Conservation (phyloP, 1,140 invertebrate genomes). For the Augochlora pura region DNA sequence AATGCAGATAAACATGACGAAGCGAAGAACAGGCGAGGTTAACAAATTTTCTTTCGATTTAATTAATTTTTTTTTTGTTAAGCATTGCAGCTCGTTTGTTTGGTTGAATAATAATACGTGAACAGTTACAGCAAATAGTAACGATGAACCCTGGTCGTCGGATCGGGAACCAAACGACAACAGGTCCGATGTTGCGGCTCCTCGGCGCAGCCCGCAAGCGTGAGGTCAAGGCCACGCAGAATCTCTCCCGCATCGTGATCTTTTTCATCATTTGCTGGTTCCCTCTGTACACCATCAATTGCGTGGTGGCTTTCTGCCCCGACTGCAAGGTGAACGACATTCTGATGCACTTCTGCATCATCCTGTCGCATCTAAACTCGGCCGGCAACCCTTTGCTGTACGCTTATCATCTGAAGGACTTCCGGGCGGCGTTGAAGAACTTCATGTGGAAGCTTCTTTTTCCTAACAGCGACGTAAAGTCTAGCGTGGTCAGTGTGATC, state of each 20-base stretch:
- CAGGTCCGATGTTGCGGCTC: slow-evolving; percentile 87
- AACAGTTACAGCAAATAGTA: slow-evolving; percentile 82
- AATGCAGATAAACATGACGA: too few relatives aligned
- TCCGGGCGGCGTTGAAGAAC: slow-evolving; percentile 87
- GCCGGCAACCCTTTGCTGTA: slow-evolving; percentile 93
- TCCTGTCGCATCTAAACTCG: slow-evolving; percentile 93
- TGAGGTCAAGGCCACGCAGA: slow-evolving; percentile 95
- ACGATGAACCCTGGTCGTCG: slow-evolving; percentile 80
- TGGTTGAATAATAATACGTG: neutral
- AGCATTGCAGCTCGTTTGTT: neutral
- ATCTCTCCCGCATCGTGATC: slow-evolving; percentile 92
- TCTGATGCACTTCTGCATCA: slow-evolving; percentile 90
- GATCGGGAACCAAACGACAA: slow-evolving; percentile 53
- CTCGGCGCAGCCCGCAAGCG: slow-evolving; percentile 89
- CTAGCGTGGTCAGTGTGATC: slow-evolving; percentile 54
- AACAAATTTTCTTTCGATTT: too few relatives aligned
- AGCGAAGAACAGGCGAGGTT: too few relatives aligned
- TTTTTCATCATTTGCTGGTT: slow-evolving; percentile 97
- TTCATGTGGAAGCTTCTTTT: slow-evolving; percentile 78
- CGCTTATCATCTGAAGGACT: slow-evolving; percentile 94
- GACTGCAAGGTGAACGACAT: slow-evolving; percentile 84
- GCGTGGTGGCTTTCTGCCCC: slow-evolving; percentile 89
- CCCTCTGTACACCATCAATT: slow-evolving; percentile 94
- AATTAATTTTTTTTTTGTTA: neutral
- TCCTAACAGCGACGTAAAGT: slow-evolving; percentile 46